These are phyloP conservation scores for Micromesistius poutassou DNA, from an alignment of 2,797 vertebrate genomes.

Conservation along the genomic window DNA sequence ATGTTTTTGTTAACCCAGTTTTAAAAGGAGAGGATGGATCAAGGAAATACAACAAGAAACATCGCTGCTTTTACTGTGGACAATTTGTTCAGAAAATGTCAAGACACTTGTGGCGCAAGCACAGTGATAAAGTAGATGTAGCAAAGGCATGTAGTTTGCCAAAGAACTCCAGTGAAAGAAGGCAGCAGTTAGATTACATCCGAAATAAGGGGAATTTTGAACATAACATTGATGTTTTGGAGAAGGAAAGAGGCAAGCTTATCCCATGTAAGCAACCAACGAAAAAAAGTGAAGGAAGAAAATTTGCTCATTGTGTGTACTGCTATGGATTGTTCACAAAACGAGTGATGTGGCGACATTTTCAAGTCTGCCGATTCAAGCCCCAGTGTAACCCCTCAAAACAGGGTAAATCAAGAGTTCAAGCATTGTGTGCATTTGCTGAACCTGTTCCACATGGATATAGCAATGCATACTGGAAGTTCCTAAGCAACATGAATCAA, in stretches of 20 bases:
- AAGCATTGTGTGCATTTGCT: not conserved
- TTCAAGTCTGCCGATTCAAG: not conserved
- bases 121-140: slow-evolving; percentile 33
- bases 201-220: slow-evolving; percentile 40
- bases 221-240: slow-evolving; percentile 7
- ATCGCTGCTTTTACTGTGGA: slow-evolving; percentile 41
- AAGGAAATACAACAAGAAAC: slow-evolving; percentile 45
- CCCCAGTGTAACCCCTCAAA: not conserved
- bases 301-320: not conserved
- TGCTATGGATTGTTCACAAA: not conserved
- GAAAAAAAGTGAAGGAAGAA: not conserved
- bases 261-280: not conserved
- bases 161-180: slow-evolving; percentile 39
- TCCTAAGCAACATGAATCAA: not conserved
- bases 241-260: not conserved
- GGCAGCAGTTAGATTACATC: slow-evolving; percentile 31
- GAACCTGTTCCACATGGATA: not conserved
- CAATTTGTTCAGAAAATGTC: slow-evolving; percentile 40
- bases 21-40: slow-evolving; percentile 27
- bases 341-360: not conserved
- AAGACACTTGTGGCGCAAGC: slow-evolving; percentile 30
- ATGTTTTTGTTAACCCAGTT: slow-evolving; percentile 21
- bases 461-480: not conserved
- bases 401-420: not conserved
- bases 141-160: slow-evolving; percentile 31